phyloP scores from a whole-genome alignment of 2,797 vertebrate species.

The Selene dorsalis region DNA sequence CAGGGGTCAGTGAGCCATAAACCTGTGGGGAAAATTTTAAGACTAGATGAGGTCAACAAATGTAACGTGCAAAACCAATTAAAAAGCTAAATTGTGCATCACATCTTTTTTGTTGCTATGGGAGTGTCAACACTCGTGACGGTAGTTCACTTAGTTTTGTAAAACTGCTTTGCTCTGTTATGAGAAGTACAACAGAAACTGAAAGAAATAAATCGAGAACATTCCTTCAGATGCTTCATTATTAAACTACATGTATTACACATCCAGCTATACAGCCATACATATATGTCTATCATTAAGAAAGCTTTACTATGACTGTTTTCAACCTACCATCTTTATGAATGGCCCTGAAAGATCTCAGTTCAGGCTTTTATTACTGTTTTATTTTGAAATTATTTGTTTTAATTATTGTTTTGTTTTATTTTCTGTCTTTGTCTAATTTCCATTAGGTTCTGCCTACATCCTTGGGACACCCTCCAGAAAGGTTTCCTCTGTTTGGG shows the following conservation, averaged over 20 bases:
- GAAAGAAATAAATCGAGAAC: not conserved
- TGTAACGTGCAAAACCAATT: constrained; percentile 2
- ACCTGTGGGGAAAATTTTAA: constrained; percentile 14
- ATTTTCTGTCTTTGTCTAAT: too few species aligned
- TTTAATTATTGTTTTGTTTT: too few species aligned
- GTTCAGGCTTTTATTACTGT: too few species aligned
- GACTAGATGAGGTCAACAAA: constrained; percentile 25
- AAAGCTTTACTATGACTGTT: not conserved
- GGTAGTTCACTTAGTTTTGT: not conserved
- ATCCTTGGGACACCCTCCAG: not conserved
- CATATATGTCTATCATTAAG: not conserved
- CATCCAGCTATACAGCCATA: not conserved
- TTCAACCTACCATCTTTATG: not conserved
- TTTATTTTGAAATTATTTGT: too few species aligned
- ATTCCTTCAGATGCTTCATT: not conserved
- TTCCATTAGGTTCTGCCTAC: too few species aligned
- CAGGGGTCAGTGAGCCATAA: not conserved
- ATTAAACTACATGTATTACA: not conserved
- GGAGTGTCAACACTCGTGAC: constrained; percentile 25
- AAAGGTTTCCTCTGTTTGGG: too few species aligned
- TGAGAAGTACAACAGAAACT: not conserved
- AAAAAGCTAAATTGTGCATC: constrained; percentile 22
- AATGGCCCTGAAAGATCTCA: too few species aligned
- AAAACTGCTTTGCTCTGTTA: too few species aligned
- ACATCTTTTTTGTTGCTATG: constrained; percentile 25